A percentile compares a stretch with the other conserved stretches of the same genome.
These are phyloP conservation scores for Pseudochaenichthys georgianus DNA, from an alignment of 2,797 vertebrate species.

Conservation along the genomic window DNA sequence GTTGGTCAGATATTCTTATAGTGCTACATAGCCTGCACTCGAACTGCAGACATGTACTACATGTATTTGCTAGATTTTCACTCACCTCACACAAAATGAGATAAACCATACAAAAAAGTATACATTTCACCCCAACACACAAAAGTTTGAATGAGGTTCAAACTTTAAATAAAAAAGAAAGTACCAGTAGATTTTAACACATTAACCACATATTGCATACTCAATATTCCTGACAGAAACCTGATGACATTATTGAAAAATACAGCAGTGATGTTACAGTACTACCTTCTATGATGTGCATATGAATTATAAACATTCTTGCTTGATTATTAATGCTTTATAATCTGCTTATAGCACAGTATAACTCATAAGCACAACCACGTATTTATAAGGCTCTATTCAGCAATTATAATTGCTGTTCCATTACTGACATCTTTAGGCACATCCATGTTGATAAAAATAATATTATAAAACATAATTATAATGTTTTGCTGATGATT, in stretches of 20 bases:
- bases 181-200: background rate
- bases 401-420: no score
- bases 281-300: no score
- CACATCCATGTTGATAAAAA: no score
- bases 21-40: slow-evolving; percentile 2
- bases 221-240: background rate
- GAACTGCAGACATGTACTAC: slow-evolving; percentile 9
- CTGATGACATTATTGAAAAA: background rate
- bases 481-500: no score
- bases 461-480: no score
- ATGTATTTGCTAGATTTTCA: slow-evolving; percentile 2
- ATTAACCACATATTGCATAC: slow-evolving; percentile 1
- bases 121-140: slow-evolving; percentile 8
- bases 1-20: slow-evolving; percentile 1
- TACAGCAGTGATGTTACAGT: slow-evolving; percentile 2
- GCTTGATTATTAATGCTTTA: no score
- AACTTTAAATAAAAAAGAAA: slow-evolving; percentile 3
- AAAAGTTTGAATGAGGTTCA: slow-evolving; percentile 1
- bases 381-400: no score
- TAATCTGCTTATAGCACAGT: no score
- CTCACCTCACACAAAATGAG: slow-evolving; percentile 16
- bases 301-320: no score
- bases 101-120: slow-evolving; percentile 18
- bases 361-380: no score
- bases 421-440: no score